Percentiles rank a stretch among this genome's conserved stretches.
phyloP scores from a whole-genome alignment of 2,113 vertebrate species.

The Suncus etruscus region DNA sequence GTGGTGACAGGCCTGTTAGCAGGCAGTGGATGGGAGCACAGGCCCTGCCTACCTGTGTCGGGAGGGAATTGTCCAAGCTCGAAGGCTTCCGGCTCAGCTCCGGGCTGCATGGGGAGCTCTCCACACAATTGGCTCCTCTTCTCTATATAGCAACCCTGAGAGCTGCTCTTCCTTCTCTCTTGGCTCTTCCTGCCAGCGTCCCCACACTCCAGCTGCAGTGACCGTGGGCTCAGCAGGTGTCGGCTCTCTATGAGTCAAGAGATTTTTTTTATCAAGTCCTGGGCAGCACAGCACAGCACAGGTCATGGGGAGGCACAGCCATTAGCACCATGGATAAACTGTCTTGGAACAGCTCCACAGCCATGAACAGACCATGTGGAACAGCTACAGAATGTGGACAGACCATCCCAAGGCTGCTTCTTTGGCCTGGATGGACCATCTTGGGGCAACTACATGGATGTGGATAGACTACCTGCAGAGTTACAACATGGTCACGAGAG shows the following conservation, averaged over 20 bases:
- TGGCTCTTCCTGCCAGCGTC: slow-evolving; percentile 42
- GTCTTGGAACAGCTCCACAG: too few species aligned
- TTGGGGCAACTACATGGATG: too few species aligned
- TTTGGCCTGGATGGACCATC: too few species aligned
- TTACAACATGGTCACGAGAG: background rate
- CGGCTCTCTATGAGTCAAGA: slow-evolving; percentile 23
- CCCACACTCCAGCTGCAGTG: slow-evolving; percentile 48
- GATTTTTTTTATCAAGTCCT: background rate
- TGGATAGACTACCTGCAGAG: background rate
- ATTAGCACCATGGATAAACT: too few species aligned
- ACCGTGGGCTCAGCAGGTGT: slow-evolving; percentile 62
- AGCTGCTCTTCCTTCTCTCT: slow-evolving; percentile 68
- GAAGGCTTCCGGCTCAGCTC: slow-evolving; percentile 69
- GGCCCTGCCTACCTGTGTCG: slow-evolving; percentile 80
- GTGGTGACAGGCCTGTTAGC: too few species aligned
- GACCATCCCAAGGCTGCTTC: too few species aligned
- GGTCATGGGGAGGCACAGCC: too few species aligned
- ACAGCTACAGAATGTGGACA: too few species aligned
- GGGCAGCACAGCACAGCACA: background rate
- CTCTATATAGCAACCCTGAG: slow-evolving; percentile 83
- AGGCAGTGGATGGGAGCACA: background rate
- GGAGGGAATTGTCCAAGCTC: slow-evolving; percentile 40
- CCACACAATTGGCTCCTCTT: slow-evolving; percentile 64
- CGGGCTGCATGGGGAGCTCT: slow-evolving; percentile 50
- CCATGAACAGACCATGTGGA: too few species aligned